phyloP scores from a whole-genome alignment of 2,113 vertebrate species.

The Alligator sinensis region DNA sequence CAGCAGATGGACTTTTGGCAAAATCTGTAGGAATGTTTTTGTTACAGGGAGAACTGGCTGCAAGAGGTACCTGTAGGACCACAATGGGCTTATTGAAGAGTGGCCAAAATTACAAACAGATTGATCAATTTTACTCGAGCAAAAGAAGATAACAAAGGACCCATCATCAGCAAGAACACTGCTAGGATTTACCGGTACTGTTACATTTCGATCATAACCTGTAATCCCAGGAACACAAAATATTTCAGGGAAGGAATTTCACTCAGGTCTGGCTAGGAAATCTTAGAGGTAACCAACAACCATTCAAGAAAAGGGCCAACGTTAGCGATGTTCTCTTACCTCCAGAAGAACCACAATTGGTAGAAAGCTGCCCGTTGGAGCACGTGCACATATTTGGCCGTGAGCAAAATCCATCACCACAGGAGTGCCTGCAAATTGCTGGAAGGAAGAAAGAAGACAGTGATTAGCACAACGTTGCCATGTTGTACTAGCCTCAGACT shows the following conservation, averaged over 20 bases:
- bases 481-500: no score
- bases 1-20: background rate
- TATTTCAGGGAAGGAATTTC: background rate
- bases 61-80: background rate
- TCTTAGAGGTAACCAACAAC: fast-evolving
- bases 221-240: background rate
- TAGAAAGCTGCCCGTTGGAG: conserved; percentile 90
- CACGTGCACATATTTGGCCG: conserved; percentile 95
- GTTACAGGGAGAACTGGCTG: background rate
- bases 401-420: conserved; percentile 93
- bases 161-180: fast-evolving
- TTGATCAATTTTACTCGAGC: background rate
- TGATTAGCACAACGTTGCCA: fast-evolving
- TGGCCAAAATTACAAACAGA: background rate
- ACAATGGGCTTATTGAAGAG: background rate
- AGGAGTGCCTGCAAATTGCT: conserved; percentile 95
- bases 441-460: background rate
- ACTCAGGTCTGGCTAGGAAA: background rate
- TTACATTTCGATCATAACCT: background rate
- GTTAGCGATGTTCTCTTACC: conserved; percentile 69
- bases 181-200: fast-evolving
- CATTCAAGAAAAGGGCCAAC: background rate
- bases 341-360: conserved; percentile 87
- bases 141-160: background rate
- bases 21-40: fast-evolving